These are phyloP conservation scores for Salticus scenicus DNA, from an alignment of 2,888 invertebrate species.

Conservation along the genomic window DNA sequence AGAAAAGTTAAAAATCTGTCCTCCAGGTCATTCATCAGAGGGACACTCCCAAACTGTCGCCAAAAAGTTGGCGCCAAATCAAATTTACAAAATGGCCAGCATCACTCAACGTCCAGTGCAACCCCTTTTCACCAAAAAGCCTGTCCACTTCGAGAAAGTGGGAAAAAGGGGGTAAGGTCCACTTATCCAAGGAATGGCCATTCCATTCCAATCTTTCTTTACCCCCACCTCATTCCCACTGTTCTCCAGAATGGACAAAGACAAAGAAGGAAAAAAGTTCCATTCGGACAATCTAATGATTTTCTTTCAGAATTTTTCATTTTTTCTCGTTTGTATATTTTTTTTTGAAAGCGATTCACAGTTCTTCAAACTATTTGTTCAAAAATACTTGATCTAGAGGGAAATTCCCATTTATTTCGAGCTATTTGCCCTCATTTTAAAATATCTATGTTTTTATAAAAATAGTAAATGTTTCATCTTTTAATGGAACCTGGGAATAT, in stretches of 20 bases:
- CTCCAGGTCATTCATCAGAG: conserved; percentile 16
- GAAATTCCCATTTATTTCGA: conserved; percentile 7
- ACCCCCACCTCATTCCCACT: neutral
- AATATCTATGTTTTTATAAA: neutral
- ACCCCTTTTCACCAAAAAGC: conserved; percentile 24
- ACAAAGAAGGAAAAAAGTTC: conserved; percentile 22
- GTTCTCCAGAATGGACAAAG: conserved; percentile 19
- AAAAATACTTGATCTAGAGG: neutral
- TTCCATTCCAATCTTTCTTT: conserved; percentile 24
- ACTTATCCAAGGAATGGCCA: conserved; percentile 26
- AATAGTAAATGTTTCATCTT: too few species aligned
- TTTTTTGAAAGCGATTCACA: conserved; percentile 15
- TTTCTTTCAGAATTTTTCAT: conserved; percentile 21
- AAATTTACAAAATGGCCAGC: conserved; percentile 26
- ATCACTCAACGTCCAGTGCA: conserved; percentile 30
- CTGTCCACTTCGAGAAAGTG: conserved; percentile 14
- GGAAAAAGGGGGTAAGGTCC: conserved; percentile 34
- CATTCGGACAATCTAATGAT: conserved; percentile 27
- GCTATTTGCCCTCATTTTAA: conserved; percentile 16
- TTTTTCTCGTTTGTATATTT: neutral
- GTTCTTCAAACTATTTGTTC: conserved; percentile 27
- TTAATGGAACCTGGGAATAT: too few species aligned
- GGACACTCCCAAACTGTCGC: conserved; percentile 33
- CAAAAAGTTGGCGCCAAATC: conserved; percentile 37
- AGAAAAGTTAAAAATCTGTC: neutral